Conservation (phyloP, 2,113 vertebrate species). For the Ageneiosus marmoratus region DNA sequence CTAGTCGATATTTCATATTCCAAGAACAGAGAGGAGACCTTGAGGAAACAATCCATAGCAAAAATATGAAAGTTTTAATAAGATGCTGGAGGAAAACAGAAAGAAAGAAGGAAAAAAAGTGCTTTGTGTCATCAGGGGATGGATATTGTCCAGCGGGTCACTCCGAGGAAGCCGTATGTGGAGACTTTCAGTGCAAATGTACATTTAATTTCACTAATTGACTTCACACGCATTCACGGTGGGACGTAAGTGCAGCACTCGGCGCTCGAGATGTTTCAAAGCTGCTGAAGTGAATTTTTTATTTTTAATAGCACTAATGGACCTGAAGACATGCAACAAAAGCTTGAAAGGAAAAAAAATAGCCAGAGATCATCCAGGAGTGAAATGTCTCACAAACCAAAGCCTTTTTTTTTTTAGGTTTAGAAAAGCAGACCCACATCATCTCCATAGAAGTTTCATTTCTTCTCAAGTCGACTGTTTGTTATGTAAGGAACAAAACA, state of each 20-base stretch:
- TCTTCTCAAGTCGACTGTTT: neutral
- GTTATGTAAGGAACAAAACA: neutral
- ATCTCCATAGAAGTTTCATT: neutral
- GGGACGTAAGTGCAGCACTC: conserved; percentile 4
- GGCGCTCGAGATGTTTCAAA: conserved; percentile 2
- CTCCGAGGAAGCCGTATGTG: neutral
- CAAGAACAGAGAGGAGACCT: neutral
- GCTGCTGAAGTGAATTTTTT: conserved; percentile 16
- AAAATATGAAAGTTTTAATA: conserved; percentile 25
- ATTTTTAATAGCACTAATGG: conserved; percentile 29
- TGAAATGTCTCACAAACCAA: neutral
- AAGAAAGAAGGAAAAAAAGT: neutral
- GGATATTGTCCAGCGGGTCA: neutral
- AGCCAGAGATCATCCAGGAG: neutral
- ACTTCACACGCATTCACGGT: conserved; percentile 17
- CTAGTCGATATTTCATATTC: conserved; percentile 8
- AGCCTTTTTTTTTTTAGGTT: neutral
- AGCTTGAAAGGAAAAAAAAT: neutral
- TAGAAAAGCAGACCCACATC: neutral
- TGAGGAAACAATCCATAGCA: conserved; percentile 17
- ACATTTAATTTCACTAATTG: conserved; percentile 31
- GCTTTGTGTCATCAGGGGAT: neutral
- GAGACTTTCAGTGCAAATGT: conserved; percentile 8
- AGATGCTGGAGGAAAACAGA: neutral
- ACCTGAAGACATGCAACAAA: conserved; percentile 19